Evolutionary conservation across 2,888 invertebrate species (phyloP).

Genomic region (Mythimna loreyi): DNA sequence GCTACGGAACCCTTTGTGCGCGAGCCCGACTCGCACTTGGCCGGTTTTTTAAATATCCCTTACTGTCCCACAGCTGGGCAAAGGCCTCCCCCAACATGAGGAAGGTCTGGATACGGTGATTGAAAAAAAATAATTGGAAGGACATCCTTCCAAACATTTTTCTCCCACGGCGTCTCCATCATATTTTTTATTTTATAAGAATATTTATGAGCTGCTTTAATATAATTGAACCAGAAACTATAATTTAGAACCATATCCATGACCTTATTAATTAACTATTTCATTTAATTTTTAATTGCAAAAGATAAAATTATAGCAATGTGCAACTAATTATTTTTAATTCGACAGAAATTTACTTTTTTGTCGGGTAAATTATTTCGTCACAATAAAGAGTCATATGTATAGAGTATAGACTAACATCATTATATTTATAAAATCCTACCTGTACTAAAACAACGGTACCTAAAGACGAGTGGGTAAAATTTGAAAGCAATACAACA

Average conservation of each 20-base stretch:
- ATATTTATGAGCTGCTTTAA: background rate
- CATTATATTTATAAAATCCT: too few species aligned
- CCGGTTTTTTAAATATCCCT: too few species aligned
- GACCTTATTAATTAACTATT: constrained; percentile 14
- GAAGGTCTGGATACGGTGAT: too few species aligned
- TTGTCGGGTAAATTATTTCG: background rate
- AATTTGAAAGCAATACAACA: background rate
- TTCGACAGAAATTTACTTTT: background rate
- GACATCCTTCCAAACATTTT: too few species aligned
- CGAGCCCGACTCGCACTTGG: too few species aligned
- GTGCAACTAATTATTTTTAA: constrained; percentile 18
- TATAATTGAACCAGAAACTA: background rate
- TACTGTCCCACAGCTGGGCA: too few species aligned
- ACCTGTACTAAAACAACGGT: too few species aligned
- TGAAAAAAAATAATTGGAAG: too few species aligned
- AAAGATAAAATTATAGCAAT: constrained; percentile 6
- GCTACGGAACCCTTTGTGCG: too few species aligned
- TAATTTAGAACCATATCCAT: constrained; percentile 2
- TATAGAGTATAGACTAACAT: too few species aligned
- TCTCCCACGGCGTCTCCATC: too few species aligned
- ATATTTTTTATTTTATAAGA: background rate
- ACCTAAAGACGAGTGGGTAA: background rate
- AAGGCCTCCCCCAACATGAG: too few species aligned
- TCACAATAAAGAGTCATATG: background rate
- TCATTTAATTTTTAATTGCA: constrained; percentile 1